Percentiles rank a stretch among this genome's conserved stretches.
Evolutionary conservation across 2,113 vertebrate genomes (phyloP).

Genomic region (Macrotis lagotis): DNA sequence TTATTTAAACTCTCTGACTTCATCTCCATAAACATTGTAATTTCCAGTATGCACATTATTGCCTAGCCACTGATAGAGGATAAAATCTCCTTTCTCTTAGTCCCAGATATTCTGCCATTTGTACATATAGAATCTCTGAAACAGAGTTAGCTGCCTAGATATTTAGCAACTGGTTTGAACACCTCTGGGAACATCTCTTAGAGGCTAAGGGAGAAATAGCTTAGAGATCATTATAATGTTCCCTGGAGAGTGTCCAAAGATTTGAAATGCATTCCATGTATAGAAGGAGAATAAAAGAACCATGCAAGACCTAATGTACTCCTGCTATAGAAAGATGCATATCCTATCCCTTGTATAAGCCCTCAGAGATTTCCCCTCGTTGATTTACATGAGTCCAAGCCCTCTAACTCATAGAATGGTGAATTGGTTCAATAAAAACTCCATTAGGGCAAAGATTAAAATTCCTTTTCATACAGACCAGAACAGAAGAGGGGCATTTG

Average conservation of each 20-base stretch:
- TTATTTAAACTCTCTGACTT: background rate
- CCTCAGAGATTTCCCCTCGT: background rate
- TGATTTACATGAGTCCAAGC: background rate
- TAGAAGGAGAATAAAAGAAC: background rate
- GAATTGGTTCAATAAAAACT: background rate
- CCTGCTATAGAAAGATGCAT: background rate
- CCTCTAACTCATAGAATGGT: slow-evolving; percentile 11
- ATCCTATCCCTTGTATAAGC: background rate
- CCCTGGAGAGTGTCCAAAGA: background rate
- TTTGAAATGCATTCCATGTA: background rate
- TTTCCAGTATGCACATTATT: background rate
- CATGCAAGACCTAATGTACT: background rate
- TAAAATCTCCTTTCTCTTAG: background rate
- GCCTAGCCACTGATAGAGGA: background rate
- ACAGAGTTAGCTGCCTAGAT: background rate
- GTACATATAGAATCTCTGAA: background rate
- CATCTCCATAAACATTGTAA: background rate
- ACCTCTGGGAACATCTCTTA: background rate
- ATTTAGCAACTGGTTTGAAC: background rate
- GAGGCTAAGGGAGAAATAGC: background rate
- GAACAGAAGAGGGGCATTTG: background rate
- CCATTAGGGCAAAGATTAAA: background rate
- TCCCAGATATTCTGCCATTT: background rate
- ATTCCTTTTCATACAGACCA: slow-evolving; percentile 13
- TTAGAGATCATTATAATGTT: background rate